A percentile compares a stretch with the other conserved stretches of the same genome.
Conservation (phyloP, 2,888 invertebrate genomes). For the Aphrophora alni region DNA sequence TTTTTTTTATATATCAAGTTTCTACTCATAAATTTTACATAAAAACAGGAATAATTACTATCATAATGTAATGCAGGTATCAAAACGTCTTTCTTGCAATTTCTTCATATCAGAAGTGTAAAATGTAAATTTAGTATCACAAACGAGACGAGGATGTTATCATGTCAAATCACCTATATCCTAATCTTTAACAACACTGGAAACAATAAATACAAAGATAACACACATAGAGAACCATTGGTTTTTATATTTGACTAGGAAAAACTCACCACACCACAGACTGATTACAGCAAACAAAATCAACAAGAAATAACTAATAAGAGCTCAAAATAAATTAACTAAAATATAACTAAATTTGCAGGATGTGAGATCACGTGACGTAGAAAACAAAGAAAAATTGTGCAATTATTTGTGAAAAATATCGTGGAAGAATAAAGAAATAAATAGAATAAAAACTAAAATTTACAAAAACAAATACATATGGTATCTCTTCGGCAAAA, state of each 20-base stretch:
- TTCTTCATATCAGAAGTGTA: slow-evolving; percentile 47
- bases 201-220: slow-evolving; percentile 38
- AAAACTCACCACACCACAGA: slow-evolving; percentile 51
- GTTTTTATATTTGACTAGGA: slow-evolving; percentile 51
- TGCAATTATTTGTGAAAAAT: slow-evolving; percentile 33
- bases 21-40: slow-evolving; percentile 47
- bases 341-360: slow-evolving; percentile 45
- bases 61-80: slow-evolving; percentile 47
- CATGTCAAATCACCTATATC: slow-evolving; percentile 2
- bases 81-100: slow-evolving; percentile 48
- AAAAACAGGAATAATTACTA: slow-evolving; percentile 44
- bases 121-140: slow-evolving; percentile 44
- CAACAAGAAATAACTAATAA: slow-evolving; percentile 39
- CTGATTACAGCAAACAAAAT: slow-evolving; percentile 36
- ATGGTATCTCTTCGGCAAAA: not conserved
- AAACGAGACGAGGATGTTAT: slow-evolving; percentile 36
- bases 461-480: slow-evolving; percentile 20
- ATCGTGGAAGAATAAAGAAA: slow-evolving; percentile 30
- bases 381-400: slow-evolving; percentile 32
- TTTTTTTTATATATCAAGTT: slow-evolving; percentile 46
- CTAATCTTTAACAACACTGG: slow-evolving; percentile 31
- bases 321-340: slow-evolving; percentile 13
- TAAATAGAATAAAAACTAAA: slow-evolving; percentile 27
- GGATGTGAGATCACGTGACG: slow-evolving; percentile 49
- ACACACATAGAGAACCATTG: slow-evolving; percentile 38